Percentiles rank a stretch among this genome's conserved stretches.
phyloP scores from a whole-genome alignment of 2,113 vertebrate genomes.

The Microcebus murinus region DNA sequence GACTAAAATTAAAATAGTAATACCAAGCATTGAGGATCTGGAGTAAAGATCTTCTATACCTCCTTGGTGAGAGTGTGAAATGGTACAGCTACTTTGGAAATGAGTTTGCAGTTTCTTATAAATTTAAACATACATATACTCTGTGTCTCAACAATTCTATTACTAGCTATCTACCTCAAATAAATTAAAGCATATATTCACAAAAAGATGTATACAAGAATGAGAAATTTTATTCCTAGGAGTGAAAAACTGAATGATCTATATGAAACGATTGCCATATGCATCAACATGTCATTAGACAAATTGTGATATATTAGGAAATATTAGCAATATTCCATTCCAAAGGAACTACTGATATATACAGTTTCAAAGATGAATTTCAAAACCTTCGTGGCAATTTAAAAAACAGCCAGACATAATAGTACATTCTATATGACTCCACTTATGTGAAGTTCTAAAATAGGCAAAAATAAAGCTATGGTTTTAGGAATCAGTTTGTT shows the following conservation, averaged over 20 bases:
- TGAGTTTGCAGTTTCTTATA: not conserved
- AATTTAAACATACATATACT: not conserved
- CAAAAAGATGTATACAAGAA: not conserved
- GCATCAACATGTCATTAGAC: not conserved
- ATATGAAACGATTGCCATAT: not conserved
- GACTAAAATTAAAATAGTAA: not conserved
- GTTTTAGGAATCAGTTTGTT: not conserved
- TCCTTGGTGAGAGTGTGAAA: not conserved
- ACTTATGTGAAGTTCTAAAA: conserved; percentile 8
- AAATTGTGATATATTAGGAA: not conserved
- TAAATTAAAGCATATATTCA: not conserved
- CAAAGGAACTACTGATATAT: not conserved
- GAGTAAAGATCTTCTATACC: not conserved
- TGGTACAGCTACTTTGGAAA: not conserved
- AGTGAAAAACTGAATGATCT: not conserved
- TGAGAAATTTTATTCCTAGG: not conserved
- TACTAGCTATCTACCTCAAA: not conserved
- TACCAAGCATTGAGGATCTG: not conserved
- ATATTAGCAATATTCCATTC: not conserved
- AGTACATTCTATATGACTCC: not conserved
- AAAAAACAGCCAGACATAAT: not conserved
- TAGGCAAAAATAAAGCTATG: not conserved
- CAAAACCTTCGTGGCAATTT: not conserved
- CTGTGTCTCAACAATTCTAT: not conserved
- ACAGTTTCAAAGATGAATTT: conserved; percentile 7